Evolutionary conservation across 2,797 vertebrate species (phyloP), one percentile per base, ranked within the genome.

Genomic region (Falco peregrinus): DNA sequence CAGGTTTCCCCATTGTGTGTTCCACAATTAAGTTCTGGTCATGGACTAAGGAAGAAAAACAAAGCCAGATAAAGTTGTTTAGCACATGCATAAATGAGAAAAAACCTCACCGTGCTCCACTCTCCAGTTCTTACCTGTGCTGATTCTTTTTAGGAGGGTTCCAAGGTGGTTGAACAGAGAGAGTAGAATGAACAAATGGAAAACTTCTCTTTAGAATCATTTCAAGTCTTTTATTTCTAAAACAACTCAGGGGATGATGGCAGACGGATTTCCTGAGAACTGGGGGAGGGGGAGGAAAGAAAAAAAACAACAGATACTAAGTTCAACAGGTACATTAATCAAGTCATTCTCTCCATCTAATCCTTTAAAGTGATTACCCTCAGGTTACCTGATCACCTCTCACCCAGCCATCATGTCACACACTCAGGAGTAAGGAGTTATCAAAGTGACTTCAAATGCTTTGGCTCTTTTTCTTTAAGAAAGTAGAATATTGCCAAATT

Each of bases 391-490:
- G 84, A 41, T 65, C 94, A 48, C 92, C 16, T 88, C 73, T 91
- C 74, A 70, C 48, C 69, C 60, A 87, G 29, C 29, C 94, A 53
- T 54, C 69, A 73, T 19, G 28, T 70, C 51, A 47, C 51, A 50
- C 11, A 21, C 26, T 84, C 17, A 63, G 16, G 65, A 87, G 3
- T 19, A 28, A 82, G 33, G 47, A 54, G 57, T 74, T 64, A 53
- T 63, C 77, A 80, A 53, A 54, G 19, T 14, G 16, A 74, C 69
- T 90, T 95, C 31, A 95, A 88, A 96, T 15, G 11, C 28, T 93
- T 45, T 63, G 22, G 43, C 24, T 94, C 56, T 53, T 93, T 89
- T 75, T 94, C 53, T 84, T 64, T 59, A 56, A 84, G 33, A 81
- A 84, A 74, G 12, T 16, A 88, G 21, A 93, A 85, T 45, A 11